Evolutionary conservation across 2,888 invertebrate genomes (phyloP).

Genomic region (Notodonta ziczac): DNA sequence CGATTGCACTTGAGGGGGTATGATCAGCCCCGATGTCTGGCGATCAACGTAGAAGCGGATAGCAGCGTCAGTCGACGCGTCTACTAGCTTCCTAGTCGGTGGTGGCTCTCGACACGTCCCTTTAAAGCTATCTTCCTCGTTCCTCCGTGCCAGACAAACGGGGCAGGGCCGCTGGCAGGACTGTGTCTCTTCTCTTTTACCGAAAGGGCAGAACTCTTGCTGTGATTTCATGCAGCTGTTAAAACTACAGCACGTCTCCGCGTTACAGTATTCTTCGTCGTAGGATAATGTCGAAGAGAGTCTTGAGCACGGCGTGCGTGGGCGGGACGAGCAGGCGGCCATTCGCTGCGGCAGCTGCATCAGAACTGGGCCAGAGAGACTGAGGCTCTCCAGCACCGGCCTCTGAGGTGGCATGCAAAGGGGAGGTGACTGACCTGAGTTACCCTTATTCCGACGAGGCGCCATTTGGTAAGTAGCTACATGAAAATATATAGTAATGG

Average conservation of each 20-base stretch:
- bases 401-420: neutral
- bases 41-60: conserved; percentile 3
- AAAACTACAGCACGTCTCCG: conserved; percentile 2
- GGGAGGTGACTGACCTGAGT: neutral
- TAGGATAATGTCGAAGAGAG: neutral
- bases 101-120: neutral
- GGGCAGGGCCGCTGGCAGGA: neutral
- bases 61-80: conserved; percentile 8
- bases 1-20: neutral
- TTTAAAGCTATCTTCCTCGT: neutral
- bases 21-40: neutral
- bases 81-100: conserved; percentile 3
- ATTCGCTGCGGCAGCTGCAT: neutral
- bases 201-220: neutral
- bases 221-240: neutral
- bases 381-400: conserved; percentile 1
- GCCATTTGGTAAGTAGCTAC: neutral
- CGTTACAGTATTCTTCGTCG: conserved; percentile 2
- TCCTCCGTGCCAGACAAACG: neutral
- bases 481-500: too few species aligned
- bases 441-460: neutral
- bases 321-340: neutral
- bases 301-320: neutral
- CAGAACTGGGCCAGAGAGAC: neutral
- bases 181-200: neutral